Base-by-base conservation (phyloP, 2,888 invertebrate species). In the Trichogramma dendrolimi region DNA sequence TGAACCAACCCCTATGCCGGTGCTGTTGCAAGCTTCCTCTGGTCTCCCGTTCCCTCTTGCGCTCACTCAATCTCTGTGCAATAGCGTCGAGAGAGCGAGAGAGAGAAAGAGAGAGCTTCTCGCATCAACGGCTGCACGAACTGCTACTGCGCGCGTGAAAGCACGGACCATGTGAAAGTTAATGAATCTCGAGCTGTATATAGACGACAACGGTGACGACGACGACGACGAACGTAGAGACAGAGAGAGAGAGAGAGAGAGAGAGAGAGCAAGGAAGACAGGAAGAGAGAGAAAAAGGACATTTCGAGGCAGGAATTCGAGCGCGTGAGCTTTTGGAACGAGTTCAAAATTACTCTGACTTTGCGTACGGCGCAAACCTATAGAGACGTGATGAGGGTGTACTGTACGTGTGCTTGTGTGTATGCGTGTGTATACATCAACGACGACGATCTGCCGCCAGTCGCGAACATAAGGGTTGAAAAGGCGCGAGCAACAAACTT, bases 181-280 rank as follows among this genome's bases (percentile, higher is more conserved):
- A 75, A 74, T 75, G 73, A 75, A 74, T 73, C 70, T 70, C 69
- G 60, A 67, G 67, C 63, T 40, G 43, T 41, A 60, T 50, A 53
- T 58, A 64, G 50, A 11, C 52, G 27, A 27, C 27, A 27, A 27
- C 27, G 27, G 27, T 27, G 27, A 27, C 27, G 27, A 27, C 27
- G 27, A 27, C 27, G 27, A 39, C 53, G 7, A 8, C 55, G 14
- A 14, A n/a, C n/a, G 38, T 62, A 60, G 43, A 46, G 27, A 43
- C 6, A 7, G 40, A 50, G 8, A 59, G 38, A 48, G 38, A 56
- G 54, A 62, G 49, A 63, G 51, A 40, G 53, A 54, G 56, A 41
- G 50, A 44, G 54, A 51, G 52, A 56, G 58, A 27, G n/a, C n/a
- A 46, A 46, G 46, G 8, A 46, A 8, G n/a, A 46, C n/a, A 46